A percentile compares a stretch with the other conserved stretches of the same genome.
Evolutionary conservation across 2,113 vertebrate genomes (phyloP).

Genomic region (Brachyhypopomus occidentalis): DNA sequence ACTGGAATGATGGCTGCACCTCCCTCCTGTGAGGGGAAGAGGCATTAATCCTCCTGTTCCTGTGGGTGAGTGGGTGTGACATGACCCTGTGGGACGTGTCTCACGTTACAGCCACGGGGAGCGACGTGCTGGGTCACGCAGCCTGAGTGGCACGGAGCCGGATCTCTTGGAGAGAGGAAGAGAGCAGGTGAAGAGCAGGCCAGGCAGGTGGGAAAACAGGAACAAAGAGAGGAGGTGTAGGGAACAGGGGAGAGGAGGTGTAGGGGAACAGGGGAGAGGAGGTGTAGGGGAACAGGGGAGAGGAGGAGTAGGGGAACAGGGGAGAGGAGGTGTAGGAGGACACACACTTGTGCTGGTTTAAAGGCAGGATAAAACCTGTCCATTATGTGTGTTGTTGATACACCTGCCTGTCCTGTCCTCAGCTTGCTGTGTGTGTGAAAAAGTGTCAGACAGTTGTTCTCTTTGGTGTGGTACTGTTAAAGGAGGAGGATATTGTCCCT

Average conservation of each 20-base stretch:
- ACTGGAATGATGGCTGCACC: neutral
- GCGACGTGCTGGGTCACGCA: constrained; percentile 51
- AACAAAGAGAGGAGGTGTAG: constrained; percentile 57
- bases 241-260: constrained; percentile 39
- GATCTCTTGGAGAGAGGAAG: neutral
- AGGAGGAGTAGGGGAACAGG: constrained; percentile 42
- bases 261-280: constrained; percentile 35
- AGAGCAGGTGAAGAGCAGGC: constrained; percentile 45
- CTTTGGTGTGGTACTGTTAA: constrained; percentile 10
- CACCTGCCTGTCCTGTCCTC: constrained; percentile 41
- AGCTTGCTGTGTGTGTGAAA: neutral
- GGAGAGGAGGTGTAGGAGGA: constrained; percentile 13
- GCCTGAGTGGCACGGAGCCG: constrained; percentile 47
- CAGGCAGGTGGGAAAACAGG: constrained; percentile 60
- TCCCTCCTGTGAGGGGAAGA: neutral
- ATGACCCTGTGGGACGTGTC: constrained; percentile 29
- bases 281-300: constrained; percentile 55
- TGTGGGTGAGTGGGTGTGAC: constrained; percentile 10
- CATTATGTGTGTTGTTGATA: constrained; percentile 34
- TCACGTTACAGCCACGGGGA: constrained; percentile 50
- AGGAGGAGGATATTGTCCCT: too few relatives aligned
- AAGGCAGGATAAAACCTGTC: constrained; percentile 50
- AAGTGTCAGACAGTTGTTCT: neutral
- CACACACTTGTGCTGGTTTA: constrained; percentile 34
- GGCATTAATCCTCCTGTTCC: constrained; percentile 12